Conservation (phyloP, 2,113 vertebrate genomes). For the Anarhynchus alexandrinus region DNA sequence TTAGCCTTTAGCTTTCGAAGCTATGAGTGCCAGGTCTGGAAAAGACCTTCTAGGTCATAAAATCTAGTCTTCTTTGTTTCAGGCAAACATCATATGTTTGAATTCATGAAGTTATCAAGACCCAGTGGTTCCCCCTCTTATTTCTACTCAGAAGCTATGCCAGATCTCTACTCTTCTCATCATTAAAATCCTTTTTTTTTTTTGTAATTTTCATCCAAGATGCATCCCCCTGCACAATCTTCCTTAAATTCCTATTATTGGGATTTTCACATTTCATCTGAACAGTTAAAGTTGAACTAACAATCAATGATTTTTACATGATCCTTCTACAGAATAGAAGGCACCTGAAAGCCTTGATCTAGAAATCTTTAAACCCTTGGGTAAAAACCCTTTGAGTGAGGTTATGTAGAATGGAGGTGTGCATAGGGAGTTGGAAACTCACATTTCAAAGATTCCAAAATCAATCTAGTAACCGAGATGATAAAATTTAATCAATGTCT, state of each 20-base stretch:
- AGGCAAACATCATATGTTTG: background rate
- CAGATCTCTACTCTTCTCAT: background rate
- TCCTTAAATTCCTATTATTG: background rate
- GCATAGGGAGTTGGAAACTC: background rate
- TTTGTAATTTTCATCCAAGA: background rate
- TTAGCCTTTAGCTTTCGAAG: background rate
- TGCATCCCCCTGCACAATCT: background rate
- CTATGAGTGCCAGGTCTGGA: background rate
- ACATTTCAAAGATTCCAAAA: conserved; percentile 25
- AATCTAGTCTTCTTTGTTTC: background rate
- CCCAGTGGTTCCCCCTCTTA: background rate
- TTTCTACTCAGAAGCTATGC: background rate
- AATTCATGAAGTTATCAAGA: background rate
- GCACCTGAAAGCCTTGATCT: background rate
- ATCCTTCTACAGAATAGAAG: background rate
- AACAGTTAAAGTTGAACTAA: background rate
- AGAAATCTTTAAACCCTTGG: background rate
- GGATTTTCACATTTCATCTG: background rate
- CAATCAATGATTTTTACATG: background rate
- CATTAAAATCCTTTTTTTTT: background rate
- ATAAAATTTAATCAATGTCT: conserved; percentile 21
- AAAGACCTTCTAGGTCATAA: background rate
- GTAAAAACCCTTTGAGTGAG: background rate
- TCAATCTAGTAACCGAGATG: background rate
- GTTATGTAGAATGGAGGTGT: background rate